phyloP scores from a whole-genome alignment of 2,888 invertebrate genomes.

The Bugula neritina region DNA sequence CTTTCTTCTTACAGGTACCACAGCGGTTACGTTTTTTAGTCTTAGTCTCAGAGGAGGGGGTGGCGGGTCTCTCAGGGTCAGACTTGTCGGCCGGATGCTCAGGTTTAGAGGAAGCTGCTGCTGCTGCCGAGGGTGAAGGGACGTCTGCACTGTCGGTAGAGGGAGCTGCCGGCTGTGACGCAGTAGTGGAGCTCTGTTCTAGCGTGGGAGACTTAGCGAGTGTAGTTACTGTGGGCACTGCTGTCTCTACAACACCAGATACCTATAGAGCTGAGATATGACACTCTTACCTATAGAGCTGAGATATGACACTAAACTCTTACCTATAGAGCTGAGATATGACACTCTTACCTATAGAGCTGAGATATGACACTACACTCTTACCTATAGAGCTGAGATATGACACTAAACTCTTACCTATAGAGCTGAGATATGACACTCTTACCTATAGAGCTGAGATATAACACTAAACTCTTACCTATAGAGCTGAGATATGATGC shows the following conservation, averaged over 20 bases:
- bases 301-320: not conserved
- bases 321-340: constrained; percentile 5
- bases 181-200: not conserved
- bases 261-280: not conserved
- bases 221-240: not conserved
- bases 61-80: not conserved
- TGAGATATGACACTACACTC: not conserved
- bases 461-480: not conserved
- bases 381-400: constrained; percentile 15
- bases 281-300: not conserved
- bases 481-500: constrained; percentile 24
- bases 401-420: constrained; percentile 2
- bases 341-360: not conserved
- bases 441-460: not conserved
- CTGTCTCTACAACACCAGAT: not conserved
- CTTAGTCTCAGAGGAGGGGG: constrained; percentile 3
- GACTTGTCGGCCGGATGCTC: not conserved
- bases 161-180: not conserved
- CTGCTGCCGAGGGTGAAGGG: not conserved
- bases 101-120: not conserved
- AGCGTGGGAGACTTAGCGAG: not conserved
- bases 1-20: constrained; percentile 93
- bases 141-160: not conserved
- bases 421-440: not conserved
- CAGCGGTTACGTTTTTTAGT: constrained; percentile 83